Percentiles rank a stretch among this genome's conserved stretches.
Evolutionary conservation across 2,888 invertebrate genomes (phyloP).

Genomic region (Stenichneumon culpator): DNA sequence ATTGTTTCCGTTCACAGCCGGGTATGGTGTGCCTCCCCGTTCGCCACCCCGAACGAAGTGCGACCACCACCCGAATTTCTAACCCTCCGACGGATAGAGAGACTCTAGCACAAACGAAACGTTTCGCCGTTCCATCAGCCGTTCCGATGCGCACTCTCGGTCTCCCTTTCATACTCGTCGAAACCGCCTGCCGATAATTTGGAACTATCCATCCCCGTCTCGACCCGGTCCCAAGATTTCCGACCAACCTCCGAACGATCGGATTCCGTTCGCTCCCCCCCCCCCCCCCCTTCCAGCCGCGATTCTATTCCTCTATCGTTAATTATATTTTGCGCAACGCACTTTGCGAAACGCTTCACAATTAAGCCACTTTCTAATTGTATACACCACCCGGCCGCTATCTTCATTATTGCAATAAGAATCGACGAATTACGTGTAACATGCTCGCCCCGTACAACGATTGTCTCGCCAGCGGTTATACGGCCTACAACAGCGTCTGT

Average conservation of each 20-base stretch:
- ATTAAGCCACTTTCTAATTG: constrained; percentile 83
- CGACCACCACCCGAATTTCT: constrained; percentile 40
- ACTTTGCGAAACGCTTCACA: constrained; percentile 80
- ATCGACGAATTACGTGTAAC: constrained; percentile 78
- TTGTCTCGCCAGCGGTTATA: background rate
- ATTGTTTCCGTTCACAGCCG: constrained; percentile 62
- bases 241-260: no score
- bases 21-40: background rate
- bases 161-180: background rate
- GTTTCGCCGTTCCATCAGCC: constrained; percentile 7
- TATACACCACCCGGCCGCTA: constrained; percentile 63
- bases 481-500: background rate
- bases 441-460: constrained; percentile 27
- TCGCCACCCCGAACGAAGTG: background rate
- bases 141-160: background rate
- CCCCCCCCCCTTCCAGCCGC: no score
- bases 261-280: no score
- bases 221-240: background rate
- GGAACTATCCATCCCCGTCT: background rate
- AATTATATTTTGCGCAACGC: constrained; percentile 32
- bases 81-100: constrained; percentile 74
- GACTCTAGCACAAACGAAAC: constrained; percentile 74
- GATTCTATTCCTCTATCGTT: background rate
- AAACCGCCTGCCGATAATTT: background rate
- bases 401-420: constrained; percentile 78